phyloP scores from a whole-genome alignment of 1,140 invertebrate genomes.

The Mesaphorura yosii region DNA sequence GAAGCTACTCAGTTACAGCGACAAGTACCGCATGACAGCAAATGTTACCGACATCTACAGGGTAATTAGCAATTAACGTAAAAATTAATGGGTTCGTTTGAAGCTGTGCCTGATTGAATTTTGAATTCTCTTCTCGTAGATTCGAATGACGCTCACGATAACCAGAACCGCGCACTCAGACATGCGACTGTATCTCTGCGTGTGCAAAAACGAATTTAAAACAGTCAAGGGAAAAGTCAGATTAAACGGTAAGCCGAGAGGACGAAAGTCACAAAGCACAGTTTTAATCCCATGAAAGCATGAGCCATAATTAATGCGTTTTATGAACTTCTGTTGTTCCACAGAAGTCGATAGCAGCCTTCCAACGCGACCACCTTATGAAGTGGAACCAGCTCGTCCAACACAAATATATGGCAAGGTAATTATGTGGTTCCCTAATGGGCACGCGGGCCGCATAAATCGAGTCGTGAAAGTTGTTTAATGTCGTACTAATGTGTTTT shows the following conservation, averaged over 20 bases:
- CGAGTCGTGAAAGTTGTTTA: no score
- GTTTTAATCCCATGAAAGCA: no score
- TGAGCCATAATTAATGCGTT: not conserved
- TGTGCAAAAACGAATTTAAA: slow-evolving; percentile 67
- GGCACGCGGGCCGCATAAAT: no score
- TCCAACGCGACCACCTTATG: slow-evolving; percentile 36
- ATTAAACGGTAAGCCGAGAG: slow-evolving; percentile 50
- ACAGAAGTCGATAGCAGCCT: slow-evolving; percentile 40
- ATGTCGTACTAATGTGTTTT: no score
- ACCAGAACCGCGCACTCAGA: slow-evolving; percentile 52
- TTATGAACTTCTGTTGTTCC: slow-evolving; percentile 14
- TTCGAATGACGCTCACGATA: slow-evolving; percentile 60
- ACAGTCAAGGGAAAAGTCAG: slow-evolving; percentile 62
- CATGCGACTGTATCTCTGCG: slow-evolving; percentile 63
- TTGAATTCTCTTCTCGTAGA: slow-evolving; percentile 21
- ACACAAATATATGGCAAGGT: slow-evolving; percentile 37
- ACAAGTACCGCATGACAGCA: slow-evolving; percentile 55
- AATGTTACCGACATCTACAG: slow-evolving; percentile 44
- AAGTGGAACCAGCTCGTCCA: slow-evolving; percentile 27
- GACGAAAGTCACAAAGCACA: not conserved
- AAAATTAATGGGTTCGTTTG: not conserved
- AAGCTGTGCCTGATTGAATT: not conserved
- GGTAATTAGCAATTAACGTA: slow-evolving; percentile 34
- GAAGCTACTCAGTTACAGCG: slow-evolving; percentile 54
- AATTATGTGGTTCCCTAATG: no score